Conservation (phyloP, 1,140 invertebrate genomes). For the Phenacoccus solenopsis region DNA sequence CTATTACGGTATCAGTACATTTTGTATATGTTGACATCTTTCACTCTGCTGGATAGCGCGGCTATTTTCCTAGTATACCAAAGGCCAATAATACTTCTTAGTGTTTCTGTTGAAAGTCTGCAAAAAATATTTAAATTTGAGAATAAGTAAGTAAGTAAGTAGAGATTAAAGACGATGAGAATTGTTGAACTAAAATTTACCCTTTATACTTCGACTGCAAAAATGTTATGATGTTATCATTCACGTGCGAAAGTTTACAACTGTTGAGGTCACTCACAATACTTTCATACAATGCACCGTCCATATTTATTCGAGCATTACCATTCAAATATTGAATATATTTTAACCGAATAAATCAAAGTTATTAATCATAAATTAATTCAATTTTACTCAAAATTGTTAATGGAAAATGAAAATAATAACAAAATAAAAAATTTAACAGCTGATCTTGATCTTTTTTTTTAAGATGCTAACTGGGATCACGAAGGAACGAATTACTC, state of each 20-base stretch:
- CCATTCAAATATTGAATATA: not conserved
- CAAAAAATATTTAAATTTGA: not conserved
- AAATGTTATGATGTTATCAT: not conserved
- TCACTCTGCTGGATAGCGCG: not conserved
- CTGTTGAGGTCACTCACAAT: not conserved
- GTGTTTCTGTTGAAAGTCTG: not conserved
- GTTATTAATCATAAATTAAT: too few species aligned
- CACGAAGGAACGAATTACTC: too few species aligned
- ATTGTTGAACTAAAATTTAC: not conserved
- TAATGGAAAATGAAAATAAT: too few species aligned
- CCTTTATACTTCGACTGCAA: not conserved
- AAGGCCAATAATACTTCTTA: not conserved
- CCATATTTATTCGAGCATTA: not conserved
- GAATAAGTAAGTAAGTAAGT: not conserved
- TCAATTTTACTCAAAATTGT: too few species aligned
- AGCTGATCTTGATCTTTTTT: too few species aligned
- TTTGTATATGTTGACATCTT: not conserved
- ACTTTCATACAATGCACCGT: not conserved
- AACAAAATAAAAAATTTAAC: too few species aligned
- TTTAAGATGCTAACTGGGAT: too few species aligned
- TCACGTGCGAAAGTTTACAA: not conserved
- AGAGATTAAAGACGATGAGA: not conserved
- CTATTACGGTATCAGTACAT: not conserved
- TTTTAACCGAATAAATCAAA: too few species aligned
- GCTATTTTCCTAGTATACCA: not conserved